A percentile compares a stretch with the other conserved stretches of the same genome.
These are phyloP conservation scores for Alsophila aescularia DNA, from an alignment of 2,888 invertebrate genomes.

Conservation along the genomic window DNA sequence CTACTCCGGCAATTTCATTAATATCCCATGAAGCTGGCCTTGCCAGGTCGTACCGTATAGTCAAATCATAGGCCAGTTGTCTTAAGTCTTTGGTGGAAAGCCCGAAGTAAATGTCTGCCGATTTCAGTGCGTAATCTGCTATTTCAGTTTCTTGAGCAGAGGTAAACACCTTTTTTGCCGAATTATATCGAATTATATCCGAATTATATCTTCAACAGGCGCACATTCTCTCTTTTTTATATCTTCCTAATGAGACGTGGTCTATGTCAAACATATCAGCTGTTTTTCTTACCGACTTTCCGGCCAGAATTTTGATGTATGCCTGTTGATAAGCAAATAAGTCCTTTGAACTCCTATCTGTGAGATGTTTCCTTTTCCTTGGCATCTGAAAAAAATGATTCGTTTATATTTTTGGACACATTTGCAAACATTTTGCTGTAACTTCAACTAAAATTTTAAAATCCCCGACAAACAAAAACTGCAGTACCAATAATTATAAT, in stretches of 20 bases:
- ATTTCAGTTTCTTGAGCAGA: slow-evolving; percentile 18
- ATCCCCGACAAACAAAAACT: no score
- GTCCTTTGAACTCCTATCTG: background rate
- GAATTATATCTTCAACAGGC: slow-evolving; percentile 14
- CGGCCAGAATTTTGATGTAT: background rate
- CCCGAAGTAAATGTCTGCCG: slow-evolving; percentile 23
- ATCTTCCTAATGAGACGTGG: background rate
- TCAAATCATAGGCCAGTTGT: slow-evolving; percentile 12
- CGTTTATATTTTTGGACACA: no score
- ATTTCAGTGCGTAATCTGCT: slow-evolving; percentile 12
- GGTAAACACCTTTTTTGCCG: slow-evolving; percentile 25
- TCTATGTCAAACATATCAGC: background rate
- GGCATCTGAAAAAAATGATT: background rate
- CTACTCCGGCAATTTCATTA: background rate
- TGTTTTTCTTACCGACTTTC: background rate
- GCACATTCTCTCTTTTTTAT: background rate
- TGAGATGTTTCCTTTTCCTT: background rate
- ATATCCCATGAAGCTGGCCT: background rate
- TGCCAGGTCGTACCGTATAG: slow-evolving; percentile 1
- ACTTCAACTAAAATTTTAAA: no score
- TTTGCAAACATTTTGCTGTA: no score
- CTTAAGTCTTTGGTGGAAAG: slow-evolving; percentile 12
- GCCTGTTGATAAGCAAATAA: background rate
- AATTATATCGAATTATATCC: slow-evolving; percentile 28
- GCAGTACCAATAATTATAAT: no score